Conservation (phyloP, 2,888 invertebrate species). For the Leptinotarsa juncta region DNA sequence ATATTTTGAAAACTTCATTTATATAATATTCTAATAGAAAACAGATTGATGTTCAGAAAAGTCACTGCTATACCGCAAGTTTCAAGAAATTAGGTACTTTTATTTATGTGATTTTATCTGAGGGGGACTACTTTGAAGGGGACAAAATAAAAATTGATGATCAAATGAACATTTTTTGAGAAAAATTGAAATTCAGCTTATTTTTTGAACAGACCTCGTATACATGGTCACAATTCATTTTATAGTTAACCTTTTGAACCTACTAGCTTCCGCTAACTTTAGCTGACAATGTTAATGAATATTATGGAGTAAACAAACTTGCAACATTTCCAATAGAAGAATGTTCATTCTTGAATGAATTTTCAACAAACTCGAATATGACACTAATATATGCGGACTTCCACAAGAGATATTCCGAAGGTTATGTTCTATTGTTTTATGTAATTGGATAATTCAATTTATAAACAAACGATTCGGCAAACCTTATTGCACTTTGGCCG, state of each 20-base stretch:
- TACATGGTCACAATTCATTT: not conserved
- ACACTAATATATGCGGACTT: not conserved
- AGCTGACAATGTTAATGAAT: not conserved
- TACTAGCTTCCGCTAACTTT: not conserved
- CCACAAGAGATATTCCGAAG: not conserved
- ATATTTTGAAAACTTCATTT: not conserved
- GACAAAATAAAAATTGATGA: too few species aligned
- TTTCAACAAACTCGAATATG: not conserved
- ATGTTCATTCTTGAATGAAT: not conserved
- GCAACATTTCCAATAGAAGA: not conserved
- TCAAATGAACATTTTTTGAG: too few species aligned
- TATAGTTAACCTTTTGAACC: not conserved
- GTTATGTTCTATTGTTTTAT: constrained; percentile 16
- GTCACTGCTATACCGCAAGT: too few species aligned
- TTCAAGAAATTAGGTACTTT: too few species aligned
- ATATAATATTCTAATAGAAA: too few species aligned
- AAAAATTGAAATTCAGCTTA: too few species aligned
- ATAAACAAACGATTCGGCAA: constrained; percentile 4
- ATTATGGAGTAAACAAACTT: not conserved
- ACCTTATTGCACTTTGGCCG: constrained; percentile 25
- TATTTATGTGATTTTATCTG: too few species aligned
- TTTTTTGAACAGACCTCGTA: too few species aligned
- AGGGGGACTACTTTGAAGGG: too few species aligned
- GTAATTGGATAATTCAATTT: constrained; percentile 20
- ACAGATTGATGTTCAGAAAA: too few species aligned